Conservation (phyloP, 2,797 vertebrate genomes). For the Mus spretus region DNA sequence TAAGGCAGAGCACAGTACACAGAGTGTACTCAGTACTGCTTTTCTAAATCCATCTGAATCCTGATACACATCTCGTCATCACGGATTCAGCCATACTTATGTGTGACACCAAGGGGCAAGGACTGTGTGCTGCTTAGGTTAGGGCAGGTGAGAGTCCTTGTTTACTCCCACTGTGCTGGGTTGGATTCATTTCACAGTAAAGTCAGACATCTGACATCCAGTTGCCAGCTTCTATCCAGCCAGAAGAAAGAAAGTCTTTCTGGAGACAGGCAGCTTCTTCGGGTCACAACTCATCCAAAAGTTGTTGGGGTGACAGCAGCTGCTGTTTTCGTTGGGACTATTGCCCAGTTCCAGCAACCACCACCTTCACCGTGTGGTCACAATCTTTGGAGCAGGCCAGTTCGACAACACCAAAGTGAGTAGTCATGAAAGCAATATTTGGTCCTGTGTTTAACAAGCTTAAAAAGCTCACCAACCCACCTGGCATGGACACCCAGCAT, state of each 20-base stretch:
- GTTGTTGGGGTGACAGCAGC: not conserved
- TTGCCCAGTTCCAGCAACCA: not conserved
- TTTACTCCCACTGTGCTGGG: not conserved
- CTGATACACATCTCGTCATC: not conserved
- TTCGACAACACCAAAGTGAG: not conserved
- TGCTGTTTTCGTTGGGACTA: not conserved
- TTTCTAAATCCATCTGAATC: not conserved
- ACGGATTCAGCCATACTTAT: not conserved
- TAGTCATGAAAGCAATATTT: not conserved
- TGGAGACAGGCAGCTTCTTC: not conserved
- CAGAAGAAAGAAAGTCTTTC: not conserved
- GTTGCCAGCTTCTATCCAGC: not conserved
- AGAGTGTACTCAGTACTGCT: not conserved
- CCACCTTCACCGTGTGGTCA: not conserved
- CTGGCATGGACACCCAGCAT: not conserved
- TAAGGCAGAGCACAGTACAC: too few relatives aligned
- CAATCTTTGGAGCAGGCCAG: not conserved
- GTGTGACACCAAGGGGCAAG: not conserved
- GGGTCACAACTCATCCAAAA: not conserved
- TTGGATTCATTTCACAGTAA: not conserved
- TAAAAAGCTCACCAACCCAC: not conserved
- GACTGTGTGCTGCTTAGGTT: too few relatives aligned
- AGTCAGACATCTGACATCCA: not conserved
- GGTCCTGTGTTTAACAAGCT: not conserved
- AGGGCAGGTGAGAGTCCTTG: not conserved